Conservation (phyloP, 1,140 invertebrate genomes). For the Pomphorhynchus laevis region DNA sequence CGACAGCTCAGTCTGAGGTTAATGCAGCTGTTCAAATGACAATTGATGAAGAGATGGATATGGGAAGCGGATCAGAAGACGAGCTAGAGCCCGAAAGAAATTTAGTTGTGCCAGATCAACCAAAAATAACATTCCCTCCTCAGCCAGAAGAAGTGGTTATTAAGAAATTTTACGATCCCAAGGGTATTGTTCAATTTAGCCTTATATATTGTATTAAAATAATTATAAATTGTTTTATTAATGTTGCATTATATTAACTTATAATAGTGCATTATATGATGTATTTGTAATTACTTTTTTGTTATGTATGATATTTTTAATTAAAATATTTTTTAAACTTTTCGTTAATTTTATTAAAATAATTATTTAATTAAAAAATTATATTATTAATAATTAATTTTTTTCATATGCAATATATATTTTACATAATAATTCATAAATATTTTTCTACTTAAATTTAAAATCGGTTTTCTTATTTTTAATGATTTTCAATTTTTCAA, state of each 20-base stretch:
- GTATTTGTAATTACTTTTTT: constrained; percentile 3
- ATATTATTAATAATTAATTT: too few species aligned
- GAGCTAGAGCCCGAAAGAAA: constrained; percentile 4
- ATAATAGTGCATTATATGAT: too few species aligned
- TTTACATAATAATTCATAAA: too few species aligned
- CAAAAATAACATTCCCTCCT: constrained; percentile 28
- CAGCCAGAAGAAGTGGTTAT: constrained; percentile 57
- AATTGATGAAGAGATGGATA: constrained; percentile 28
- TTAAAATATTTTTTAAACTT: constrained; percentile 1
- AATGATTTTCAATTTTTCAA: too few species aligned
- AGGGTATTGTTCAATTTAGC: constrained; percentile 24
- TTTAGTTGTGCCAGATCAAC: constrained; percentile 15
- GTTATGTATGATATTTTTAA: not conserved
- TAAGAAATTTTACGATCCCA: constrained; percentile 78
- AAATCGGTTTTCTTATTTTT: too few species aligned
- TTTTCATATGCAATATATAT: too few species aligned
- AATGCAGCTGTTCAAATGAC: constrained; percentile 1
- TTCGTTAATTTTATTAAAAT: too few species aligned
- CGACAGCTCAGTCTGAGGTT: constrained; percentile 3
- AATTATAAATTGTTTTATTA: not conserved
- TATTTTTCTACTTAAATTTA: too few species aligned
- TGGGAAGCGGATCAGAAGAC: constrained; percentile 15
- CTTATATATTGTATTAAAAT: not conserved
- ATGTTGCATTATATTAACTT: not conserved
- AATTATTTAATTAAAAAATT: too few species aligned